phyloP scores from a whole-genome alignment of 2,113 vertebrate genomes.

The Pachycephala philippinensis region DNA sequence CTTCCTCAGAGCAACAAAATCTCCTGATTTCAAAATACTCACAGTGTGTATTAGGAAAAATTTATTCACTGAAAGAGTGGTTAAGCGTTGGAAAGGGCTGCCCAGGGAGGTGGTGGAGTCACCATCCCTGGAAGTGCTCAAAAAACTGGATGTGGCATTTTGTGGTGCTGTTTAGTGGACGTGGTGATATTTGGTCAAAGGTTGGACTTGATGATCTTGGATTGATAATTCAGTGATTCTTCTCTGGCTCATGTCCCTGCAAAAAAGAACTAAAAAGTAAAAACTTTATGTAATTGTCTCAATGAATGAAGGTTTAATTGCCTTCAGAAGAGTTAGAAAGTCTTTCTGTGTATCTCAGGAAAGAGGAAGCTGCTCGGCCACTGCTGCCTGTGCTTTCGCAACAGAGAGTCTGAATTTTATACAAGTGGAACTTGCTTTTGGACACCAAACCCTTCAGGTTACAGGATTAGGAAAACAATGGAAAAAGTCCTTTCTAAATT shows the following conservation, averaged over 20 bases:
- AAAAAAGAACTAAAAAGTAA: not conserved
- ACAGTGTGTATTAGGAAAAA: not conserved
- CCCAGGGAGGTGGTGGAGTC: not conserved
- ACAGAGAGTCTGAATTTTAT: not conserved
- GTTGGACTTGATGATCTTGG: not conserved
- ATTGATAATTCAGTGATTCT: not conserved
- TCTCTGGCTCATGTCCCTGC: not conserved
- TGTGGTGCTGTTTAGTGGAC: not conserved
- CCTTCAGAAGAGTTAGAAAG: not conserved
- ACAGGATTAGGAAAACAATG: not conserved
- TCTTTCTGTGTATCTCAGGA: not conserved
- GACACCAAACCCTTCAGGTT: not conserved
- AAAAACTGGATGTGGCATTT: not conserved
- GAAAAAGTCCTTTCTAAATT: not conserved
- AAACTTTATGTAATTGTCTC: not conserved
- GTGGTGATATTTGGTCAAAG: not conserved
- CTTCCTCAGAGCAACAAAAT: not conserved
- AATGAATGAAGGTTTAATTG: not conserved
- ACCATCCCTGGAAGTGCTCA: not conserved
- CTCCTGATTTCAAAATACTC: not conserved
- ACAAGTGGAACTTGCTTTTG: not conserved
- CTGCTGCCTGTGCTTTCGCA: not conserved
- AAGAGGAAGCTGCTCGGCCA: accelerated
- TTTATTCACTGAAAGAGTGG: not conserved
- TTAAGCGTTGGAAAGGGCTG: not conserved